Evolutionary conservation across 2,888 invertebrate genomes (phyloP).

Genomic region (Apomyelois bistriatella): DNA sequence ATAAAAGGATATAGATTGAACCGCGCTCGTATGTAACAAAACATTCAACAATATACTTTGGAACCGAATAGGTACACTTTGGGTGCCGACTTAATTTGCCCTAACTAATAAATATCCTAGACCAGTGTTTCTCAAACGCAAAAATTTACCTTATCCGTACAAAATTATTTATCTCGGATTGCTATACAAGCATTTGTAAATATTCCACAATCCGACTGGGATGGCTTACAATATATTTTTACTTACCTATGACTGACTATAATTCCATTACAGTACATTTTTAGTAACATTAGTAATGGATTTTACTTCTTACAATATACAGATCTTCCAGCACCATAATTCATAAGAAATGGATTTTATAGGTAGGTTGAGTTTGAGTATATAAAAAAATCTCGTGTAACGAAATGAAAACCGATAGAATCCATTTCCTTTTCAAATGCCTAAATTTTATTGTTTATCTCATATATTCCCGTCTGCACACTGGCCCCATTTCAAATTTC

Average conservation of each 20-base stretch:
- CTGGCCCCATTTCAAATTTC: slow-evolving; percentile 60
- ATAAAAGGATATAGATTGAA: slow-evolving; percentile 73
- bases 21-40: slow-evolving; percentile 66
- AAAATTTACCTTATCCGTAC: slow-evolving; percentile 19
- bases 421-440: slow-evolving; percentile 27
- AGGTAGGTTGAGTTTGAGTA: slow-evolving; percentile 35
- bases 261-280: slow-evolving; percentile 39
- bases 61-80: slow-evolving; percentile 72
- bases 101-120: slow-evolving; percentile 55
- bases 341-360: slow-evolving; percentile 42
- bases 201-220: slow-evolving; percentile 42
- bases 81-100: slow-evolving; percentile 72
- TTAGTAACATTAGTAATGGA: slow-evolving; percentile 34
- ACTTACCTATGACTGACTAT: slow-evolving; percentile 46
- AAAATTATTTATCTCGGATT: slow-evolving; percentile 35
- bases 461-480: slow-evolving; percentile 35
- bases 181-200: slow-evolving; percentile 23
- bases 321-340: slow-evolving; percentile 75
- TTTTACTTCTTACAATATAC: slow-evolving; percentile 48
- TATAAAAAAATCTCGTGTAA: slow-evolving; percentile 17
- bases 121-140: slow-evolving; percentile 77
- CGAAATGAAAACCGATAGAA: slow-evolving; percentile 19
- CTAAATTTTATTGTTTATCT: slow-evolving; percentile 19
- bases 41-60: slow-evolving; percentile 78
- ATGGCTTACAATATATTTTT: slow-evolving; percentile 43